These are phyloP conservation scores for Hedya salicella DNA, from an alignment of 2,888 invertebrate genomes.

Conservation along the genomic window DNA sequence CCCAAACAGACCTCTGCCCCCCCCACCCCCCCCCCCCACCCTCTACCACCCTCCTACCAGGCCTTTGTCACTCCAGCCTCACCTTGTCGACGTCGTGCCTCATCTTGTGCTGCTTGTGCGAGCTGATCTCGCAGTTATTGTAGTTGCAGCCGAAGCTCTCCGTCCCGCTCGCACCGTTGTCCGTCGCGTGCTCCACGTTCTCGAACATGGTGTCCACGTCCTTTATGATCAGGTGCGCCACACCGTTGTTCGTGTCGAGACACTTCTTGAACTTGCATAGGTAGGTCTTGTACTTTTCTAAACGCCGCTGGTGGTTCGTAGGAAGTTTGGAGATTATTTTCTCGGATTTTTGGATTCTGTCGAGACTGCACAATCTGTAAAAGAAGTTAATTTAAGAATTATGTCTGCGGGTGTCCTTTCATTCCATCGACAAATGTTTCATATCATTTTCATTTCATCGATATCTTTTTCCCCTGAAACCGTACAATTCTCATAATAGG, in stretches of 20 bases:
- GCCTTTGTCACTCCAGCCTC: not conserved
- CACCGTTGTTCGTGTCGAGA: conserved; percentile 89
- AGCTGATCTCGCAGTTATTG: conserved; percentile 71
- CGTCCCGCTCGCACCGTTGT: conserved; percentile 62
- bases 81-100: conserved; percentile 82
- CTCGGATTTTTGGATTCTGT: conserved; percentile 91
- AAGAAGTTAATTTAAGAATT: not conserved
- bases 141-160: conserved; percentile 75
- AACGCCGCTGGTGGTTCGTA: conserved; percentile 89
- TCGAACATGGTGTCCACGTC: conserved; percentile 94
- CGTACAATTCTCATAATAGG: no score
- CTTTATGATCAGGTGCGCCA: conserved; percentile 89
- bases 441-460: no score
- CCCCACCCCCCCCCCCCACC: no score
- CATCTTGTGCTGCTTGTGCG: conserved; percentile 77
- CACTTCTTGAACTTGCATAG: conserved; percentile 90
- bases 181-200: conserved; percentile 85
- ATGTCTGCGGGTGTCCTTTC: no score
- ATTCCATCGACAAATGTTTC: no score
- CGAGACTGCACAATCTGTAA: conserved; percentile 89
- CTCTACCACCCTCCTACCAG: no score
- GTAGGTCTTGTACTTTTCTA: conserved; percentile 91
- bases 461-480: no score
- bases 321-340: conserved; percentile 90
- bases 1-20: no score